Conservation (phyloP, 2,797 vertebrate genomes). For the Melanotaenia boesemani region DNA sequence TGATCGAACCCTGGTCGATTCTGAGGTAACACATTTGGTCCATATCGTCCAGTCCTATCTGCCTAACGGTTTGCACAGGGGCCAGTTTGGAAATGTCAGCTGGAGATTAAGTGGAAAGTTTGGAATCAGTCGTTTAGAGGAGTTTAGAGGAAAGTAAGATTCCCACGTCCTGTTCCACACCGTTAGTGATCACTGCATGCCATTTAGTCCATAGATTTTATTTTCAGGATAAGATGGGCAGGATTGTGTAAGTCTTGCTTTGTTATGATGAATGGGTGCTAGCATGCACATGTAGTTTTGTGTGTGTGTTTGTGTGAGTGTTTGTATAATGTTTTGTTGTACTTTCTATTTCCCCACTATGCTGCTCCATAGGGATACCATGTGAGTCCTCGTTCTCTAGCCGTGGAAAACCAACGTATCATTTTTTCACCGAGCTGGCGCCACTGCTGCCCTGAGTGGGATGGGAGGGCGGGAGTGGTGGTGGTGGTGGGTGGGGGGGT, state of each 20-base stretch:
- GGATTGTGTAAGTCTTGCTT: conserved; percentile 36
- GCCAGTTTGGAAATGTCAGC: conserved; percentile 30
- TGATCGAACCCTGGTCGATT: no score
- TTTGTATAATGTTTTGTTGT: conserved; percentile 86
- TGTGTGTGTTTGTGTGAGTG: conserved; percentile 59
- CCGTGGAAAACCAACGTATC: conserved; percentile 77
- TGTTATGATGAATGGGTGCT: conserved; percentile 59
- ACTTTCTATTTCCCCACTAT: conserved; percentile 88
- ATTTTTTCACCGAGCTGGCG: conserved; percentile 86
- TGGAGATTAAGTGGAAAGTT: conserved; percentile 2
- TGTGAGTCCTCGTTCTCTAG: conserved; percentile 87
- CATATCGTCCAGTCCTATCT: conserved; percentile 1
- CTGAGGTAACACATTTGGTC: no score
- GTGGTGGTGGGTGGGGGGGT: no score
- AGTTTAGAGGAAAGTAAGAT: no score
- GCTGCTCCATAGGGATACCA: conserved; percentile 88
- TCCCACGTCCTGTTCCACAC: conserved; percentile 34
- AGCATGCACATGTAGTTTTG: conserved; percentile 60
- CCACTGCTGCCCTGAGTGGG: conserved; percentile 83
- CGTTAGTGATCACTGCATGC: conserved; percentile 72
- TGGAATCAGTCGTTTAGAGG: no score
- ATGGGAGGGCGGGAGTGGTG: conserved; percentile 43
- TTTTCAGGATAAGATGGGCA: conserved; percentile 51
- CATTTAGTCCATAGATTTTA: conserved; percentile 54
- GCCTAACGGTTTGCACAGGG: background rate